Percentiles rank a stretch among this genome's conserved stretches.
These are phyloP conservation scores for Branchinecta lindahli DNA, from an alignment of 1,140 invertebrate genomes.

Conservation along the genomic window DNA sequence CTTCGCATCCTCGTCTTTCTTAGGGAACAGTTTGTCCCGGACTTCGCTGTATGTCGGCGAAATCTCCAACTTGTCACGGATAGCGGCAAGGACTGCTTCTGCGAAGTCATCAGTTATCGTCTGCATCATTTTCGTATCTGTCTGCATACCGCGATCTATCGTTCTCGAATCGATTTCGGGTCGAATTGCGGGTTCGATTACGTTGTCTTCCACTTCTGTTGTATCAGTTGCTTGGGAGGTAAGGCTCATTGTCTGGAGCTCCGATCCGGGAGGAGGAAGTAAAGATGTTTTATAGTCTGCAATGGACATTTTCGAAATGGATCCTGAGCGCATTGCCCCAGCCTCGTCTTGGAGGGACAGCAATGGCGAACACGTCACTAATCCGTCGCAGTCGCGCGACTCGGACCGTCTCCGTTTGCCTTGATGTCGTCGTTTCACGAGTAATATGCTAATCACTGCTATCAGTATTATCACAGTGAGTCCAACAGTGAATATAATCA, in stretches of 20 bases:
- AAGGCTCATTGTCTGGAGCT: neutral
- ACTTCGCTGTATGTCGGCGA: constrained; percentile 18
- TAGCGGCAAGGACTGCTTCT: constrained; percentile 15
- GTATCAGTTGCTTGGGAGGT: constrained; percentile 11
- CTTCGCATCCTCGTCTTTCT: neutral
- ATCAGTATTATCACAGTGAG: neutral
- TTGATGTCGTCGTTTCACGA: neutral
- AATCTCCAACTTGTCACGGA: constrained; percentile 18
- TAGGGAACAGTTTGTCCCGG: constrained; percentile 15
- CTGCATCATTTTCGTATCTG: neutral
- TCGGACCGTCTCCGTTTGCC: neutral
- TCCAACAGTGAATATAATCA: neutral
- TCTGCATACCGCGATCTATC: constrained; percentile 18
- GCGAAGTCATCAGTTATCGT: constrained; percentile 19
- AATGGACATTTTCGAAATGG: constrained; percentile 17
- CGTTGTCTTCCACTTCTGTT: constrained; percentile 14
- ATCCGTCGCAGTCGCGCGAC: neutral
- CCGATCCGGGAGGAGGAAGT: neutral
- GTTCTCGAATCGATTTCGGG: neutral
- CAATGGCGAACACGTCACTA: neutral
- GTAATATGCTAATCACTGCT: neutral
- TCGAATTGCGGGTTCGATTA: neutral
- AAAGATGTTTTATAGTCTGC: constrained; percentile 15
- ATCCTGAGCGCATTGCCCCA: constrained; percentile 14
- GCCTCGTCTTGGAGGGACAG: neutral